These are phyloP conservation scores for Formica exsecta DNA, from an alignment of 1,140 invertebrate species.

Conservation along the genomic window DNA sequence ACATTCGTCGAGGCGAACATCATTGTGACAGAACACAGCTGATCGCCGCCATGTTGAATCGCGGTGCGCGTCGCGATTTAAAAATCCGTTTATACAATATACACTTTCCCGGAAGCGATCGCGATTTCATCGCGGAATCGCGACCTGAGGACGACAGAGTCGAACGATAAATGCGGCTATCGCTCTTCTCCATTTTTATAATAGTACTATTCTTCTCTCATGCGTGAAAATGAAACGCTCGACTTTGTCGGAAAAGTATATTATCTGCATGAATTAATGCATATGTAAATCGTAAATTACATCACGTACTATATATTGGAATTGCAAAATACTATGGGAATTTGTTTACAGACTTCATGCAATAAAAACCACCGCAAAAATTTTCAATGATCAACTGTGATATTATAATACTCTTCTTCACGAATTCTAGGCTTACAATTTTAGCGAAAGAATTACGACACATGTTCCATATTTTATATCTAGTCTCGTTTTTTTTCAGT, in stretches of 20 bases:
- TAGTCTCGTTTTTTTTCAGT: too few relatives aligned
- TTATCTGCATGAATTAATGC: neutral
- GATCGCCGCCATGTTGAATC: slow-evolving; percentile 75
- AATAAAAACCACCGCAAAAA: too few relatives aligned
- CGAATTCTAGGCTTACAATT: too few relatives aligned
- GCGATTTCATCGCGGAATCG: neutral
- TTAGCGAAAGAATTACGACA: too few relatives aligned
- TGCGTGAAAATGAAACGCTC: neutral
- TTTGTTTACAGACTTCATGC: too few relatives aligned
- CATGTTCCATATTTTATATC: too few relatives aligned
- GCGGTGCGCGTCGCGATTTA: slow-evolving; percentile 63
- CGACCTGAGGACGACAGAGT: too few relatives aligned
- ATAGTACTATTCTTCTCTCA: neutral
- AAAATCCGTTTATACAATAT: slow-evolving; percentile 50
- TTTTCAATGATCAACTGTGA: too few relatives aligned
- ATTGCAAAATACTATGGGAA: too few relatives aligned
- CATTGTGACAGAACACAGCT: slow-evolving; percentile 78
- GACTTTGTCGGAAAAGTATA: neutral
- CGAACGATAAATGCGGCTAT: neutral
- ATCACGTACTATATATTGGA: too few relatives aligned
- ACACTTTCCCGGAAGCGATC: slow-evolving; percentile 28
- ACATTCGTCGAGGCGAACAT: slow-evolving; percentile 57
- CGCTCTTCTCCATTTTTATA: neutral
- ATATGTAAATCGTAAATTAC: neutral
- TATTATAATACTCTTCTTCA: too few relatives aligned